These are phyloP conservation scores for Montipora sp. DNA, from an alignment of 64 coral and sea anemone species.

Conservation along the genomic window DNA sequence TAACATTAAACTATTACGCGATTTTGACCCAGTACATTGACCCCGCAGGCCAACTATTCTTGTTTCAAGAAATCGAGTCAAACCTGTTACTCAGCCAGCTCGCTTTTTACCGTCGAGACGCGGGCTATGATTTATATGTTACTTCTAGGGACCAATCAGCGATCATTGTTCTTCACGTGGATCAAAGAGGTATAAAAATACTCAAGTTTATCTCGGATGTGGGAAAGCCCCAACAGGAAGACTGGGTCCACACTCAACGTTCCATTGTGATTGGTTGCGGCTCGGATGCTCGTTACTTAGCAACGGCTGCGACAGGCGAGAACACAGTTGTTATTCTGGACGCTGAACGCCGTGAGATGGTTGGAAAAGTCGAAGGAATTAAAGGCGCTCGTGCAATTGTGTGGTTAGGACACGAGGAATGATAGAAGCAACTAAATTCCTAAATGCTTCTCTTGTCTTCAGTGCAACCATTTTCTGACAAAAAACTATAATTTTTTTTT, in stretches of 20 bases:
- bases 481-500: too few species aligned
- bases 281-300: constrained; percentile 53
- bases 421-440: not conserved
- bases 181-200: constrained; percentile 34
- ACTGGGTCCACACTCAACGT: constrained; percentile 62
- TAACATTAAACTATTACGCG: constrained; percentile 56
- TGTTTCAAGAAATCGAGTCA: constrained; percentile 58
- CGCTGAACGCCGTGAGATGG: constrained; percentile 35
- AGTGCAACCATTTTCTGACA: too few species aligned
- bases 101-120: constrained; percentile 36
- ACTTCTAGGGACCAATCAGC: constrained; percentile 57
- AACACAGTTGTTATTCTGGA: constrained; percentile 64
- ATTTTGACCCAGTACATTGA: constrained; percentile 57
- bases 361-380: constrained; percentile 29
- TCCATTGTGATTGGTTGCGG: constrained; percentile 62
- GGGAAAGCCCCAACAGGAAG: constrained; percentile 23
- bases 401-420: constrained; percentile 48
- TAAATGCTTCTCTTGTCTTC: too few species aligned
- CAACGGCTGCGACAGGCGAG: constrained; percentile 68
- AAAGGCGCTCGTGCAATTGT: constrained; percentile 50
- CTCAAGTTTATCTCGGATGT: constrained; percentile 47
- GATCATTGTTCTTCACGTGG: constrained; percentile 50
- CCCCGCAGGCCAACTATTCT: constrained; percentile 32
- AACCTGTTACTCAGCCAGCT: constrained; percentile 57
- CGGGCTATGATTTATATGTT: constrained; percentile 75